Conservation (phyloP, 1,140 invertebrate genomes). For the Chrysopa pallens region DNA sequence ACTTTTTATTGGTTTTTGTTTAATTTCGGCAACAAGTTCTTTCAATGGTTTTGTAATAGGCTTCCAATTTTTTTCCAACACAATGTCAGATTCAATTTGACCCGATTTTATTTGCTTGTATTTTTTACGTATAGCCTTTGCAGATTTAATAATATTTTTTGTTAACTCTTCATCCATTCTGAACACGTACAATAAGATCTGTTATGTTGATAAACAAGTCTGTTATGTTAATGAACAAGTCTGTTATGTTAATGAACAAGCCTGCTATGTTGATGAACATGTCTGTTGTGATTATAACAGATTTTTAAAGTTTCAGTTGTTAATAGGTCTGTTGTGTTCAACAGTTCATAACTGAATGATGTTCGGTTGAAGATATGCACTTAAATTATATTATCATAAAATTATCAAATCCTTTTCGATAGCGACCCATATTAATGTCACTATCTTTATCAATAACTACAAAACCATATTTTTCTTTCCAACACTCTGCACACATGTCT, state of each 20-base stretch:
- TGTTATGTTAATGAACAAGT: background rate
- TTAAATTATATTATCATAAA: slow-evolving; percentile 4
- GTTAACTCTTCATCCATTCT: background rate
- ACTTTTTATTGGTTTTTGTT: background rate
- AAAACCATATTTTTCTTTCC: slow-evolving; percentile 14
- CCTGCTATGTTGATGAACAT: background rate
- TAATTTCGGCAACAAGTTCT: slow-evolving; percentile 1
- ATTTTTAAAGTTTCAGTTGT: background rate
- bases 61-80: slow-evolving; percentile 5
- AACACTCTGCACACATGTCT: slow-evolving; percentile 12
- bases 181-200: background rate
- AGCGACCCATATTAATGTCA: slow-evolving; percentile 10
- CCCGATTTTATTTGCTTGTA: background rate
- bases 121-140: slow-evolving; percentile 1
- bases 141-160: slow-evolving; percentile 1
- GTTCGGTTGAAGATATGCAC: background rate
- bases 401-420: slow-evolving; percentile 13
- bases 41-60: slow-evolving; percentile 6
- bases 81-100: background rate
- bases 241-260: background rate
- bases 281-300: background rate
- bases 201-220: background rate
- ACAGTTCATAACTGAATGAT: background rate
- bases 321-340: background rate
- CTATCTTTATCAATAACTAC: slow-evolving; percentile 15